Conservation (phyloP, 1,140 invertebrate genomes). For the Venustaconcha ellipsiformis region DNA sequence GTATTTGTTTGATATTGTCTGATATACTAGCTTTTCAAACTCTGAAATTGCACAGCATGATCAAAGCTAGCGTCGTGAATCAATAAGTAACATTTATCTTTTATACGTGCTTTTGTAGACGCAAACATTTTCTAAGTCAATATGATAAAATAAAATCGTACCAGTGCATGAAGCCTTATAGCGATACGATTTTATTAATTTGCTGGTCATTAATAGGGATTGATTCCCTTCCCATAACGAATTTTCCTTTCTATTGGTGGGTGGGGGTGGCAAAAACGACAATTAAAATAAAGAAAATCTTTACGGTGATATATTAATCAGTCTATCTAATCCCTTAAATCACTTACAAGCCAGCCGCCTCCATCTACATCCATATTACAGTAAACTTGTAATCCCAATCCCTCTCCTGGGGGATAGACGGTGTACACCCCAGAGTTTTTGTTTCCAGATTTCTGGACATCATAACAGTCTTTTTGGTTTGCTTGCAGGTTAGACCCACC, state of each 20-base stretch:
- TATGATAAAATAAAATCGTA: no score
- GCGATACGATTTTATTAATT: neutral
- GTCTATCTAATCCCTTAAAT: neutral
- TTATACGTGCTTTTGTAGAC: no score
- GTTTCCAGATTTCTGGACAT: constrained; percentile 6
- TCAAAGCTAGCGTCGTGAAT: no score
- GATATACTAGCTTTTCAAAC: no score
- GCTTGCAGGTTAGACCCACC: neutral
- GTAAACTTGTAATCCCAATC: constrained; percentile 4
- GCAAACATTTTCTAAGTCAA: no score
- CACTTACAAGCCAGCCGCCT: constrained; percentile 20
- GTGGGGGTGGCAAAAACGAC: neutral
- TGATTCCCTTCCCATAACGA: neutral
- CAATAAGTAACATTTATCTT: no score
- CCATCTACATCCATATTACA: constrained; percentile 24
- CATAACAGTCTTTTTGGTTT: constrained; percentile 9
- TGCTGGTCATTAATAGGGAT: neutral
- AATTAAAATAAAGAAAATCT: neutral
- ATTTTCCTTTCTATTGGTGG: neutral
- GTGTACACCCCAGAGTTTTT: constrained; percentile 15
- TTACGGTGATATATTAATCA: neutral
- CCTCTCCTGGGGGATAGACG: neutral
- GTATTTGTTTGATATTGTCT: no score
- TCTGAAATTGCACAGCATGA: no score
- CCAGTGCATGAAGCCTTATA: no score